These are phyloP conservation scores for Oegoconia quadripuncta DNA, from an alignment of 2,888 invertebrate species.

Conservation along the genomic window DNA sequence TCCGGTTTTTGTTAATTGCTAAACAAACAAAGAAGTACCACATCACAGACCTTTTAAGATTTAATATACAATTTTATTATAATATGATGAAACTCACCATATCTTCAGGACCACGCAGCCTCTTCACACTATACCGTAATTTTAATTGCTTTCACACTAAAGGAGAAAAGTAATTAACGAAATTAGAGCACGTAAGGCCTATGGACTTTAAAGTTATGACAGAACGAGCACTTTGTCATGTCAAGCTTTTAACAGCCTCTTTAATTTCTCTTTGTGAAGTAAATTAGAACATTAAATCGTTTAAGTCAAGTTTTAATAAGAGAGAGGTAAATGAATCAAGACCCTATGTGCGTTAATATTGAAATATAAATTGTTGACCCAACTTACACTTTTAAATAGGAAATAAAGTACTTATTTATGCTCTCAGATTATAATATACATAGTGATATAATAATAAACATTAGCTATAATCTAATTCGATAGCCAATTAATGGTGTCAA, in stretches of 20 bases:
- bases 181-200: conserved; percentile 65
- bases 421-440: neutral
- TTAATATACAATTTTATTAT: neutral
- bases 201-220: conserved; percentile 70
- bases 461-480: too few relatives aligned
- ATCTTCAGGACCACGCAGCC: neutral
- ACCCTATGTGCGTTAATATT: conserved; percentile 12
- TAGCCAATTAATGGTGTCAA: too few relatives aligned
- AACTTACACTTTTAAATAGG: neutral
- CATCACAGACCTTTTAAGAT: too few relatives aligned
- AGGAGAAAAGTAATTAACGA: conserved; percentile 60
- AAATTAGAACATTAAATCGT: conserved; percentile 76
- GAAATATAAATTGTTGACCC: conserved; percentile 3
- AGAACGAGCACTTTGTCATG: conserved; percentile 74
- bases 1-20: too few relatives aligned
- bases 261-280: conserved; percentile 74
- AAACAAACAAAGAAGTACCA: too few relatives aligned
- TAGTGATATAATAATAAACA: too few relatives aligned
- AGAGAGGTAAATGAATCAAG: conserved; percentile 49
- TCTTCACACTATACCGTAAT: conserved; percentile 29
- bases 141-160: conserved; percentile 45
- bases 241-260: conserved; percentile 73
- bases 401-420: neutral
- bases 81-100: conserved; percentile 1
- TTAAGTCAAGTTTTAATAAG: conserved; percentile 61